Evolutionary conservation across 2,888 invertebrate species (phyloP).

Genomic region (Ormia ochracea): DNA sequence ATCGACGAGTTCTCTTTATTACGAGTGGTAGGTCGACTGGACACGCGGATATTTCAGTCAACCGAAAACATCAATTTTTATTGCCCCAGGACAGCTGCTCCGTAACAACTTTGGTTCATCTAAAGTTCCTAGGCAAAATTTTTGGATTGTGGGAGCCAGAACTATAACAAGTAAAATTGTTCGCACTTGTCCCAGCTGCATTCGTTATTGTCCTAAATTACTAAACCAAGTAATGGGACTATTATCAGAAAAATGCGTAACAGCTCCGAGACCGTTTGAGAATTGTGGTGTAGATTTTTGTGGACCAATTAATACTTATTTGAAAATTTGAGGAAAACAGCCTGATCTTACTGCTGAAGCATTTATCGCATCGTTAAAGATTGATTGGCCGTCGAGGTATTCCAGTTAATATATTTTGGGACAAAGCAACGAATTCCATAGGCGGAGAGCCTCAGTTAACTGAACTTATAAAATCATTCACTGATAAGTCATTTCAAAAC

Average conservation of each 20-base stretch:
- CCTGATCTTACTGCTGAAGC: conserved; percentile 63
- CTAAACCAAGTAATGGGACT: background rate
- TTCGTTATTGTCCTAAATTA: background rate
- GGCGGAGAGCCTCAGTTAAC: too few species aligned
- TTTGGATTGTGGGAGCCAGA: conserved; percentile 33
- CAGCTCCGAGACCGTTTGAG: background rate
- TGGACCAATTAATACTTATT: conserved; percentile 13
- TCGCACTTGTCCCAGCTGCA: background rate
- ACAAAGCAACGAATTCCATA: conserved; percentile 34
- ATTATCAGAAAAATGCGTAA: background rate
- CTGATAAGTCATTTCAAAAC: background rate
- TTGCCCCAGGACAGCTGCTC: conserved; percentile 19
- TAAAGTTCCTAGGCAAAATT: conserved; percentile 26
- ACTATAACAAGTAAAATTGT: background rate
- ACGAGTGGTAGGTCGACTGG: conserved; percentile 36
- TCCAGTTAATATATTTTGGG: conserved; percentile 9
- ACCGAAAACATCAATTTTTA: conserved; percentile 26
- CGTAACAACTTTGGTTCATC: background rate
- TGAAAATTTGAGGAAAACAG: conserved; percentile 31
- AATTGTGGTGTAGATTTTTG: conserved; percentile 21
- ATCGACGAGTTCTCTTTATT: background rate
- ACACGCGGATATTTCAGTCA: conserved; percentile 29
- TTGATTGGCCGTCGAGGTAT: conserved; percentile 42
- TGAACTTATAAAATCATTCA: conserved; percentile 26
- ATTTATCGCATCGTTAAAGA: conserved; percentile 36